These are phyloP conservation scores for Helicorthomorpha holstii DNA, from an alignment of 1,140 invertebrate species.

Conservation along the genomic window DNA sequence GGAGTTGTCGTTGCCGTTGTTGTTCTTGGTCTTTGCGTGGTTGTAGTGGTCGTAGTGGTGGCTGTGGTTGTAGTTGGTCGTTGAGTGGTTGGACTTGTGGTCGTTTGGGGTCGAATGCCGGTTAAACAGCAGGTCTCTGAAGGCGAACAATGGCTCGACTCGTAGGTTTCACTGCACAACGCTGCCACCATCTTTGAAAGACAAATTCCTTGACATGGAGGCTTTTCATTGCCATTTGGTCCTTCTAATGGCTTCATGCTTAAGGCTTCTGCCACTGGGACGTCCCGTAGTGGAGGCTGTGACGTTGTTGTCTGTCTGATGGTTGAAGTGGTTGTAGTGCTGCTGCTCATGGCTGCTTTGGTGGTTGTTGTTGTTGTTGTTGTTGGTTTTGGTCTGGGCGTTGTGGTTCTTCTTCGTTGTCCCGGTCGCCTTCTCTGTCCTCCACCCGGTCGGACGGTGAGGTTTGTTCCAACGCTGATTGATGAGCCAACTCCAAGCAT, in stretches of 20 bases:
- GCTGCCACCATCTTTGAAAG: constrained; percentile 9
- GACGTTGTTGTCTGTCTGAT: constrained; percentile 8
- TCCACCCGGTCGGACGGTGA: constrained; percentile 5
- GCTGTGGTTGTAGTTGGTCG: not conserved
- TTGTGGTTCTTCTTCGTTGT: constrained; percentile 12
- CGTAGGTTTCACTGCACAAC: constrained; percentile 9
- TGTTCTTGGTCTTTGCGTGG: constrained; percentile 10
- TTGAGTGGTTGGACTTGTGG: constrained; percentile 8
- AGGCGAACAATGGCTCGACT: constrained; percentile 8
- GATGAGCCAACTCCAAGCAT: not conserved
- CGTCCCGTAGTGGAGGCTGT: not conserved
- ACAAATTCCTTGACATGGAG: constrained; percentile 13
- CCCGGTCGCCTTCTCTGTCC: constrained; percentile 18
- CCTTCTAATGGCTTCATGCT: not conserved
- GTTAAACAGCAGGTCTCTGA: constrained; percentile 14
- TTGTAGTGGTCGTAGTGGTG: not conserved
- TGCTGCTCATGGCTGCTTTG: constrained; percentile 1
- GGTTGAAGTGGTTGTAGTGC: constrained; percentile 9
- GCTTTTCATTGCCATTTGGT: not conserved
- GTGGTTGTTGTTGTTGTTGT: constrained; percentile 10
- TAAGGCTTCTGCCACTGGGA: not conserved
- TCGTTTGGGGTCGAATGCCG: not conserved
- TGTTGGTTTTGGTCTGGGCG: constrained; percentile 6
- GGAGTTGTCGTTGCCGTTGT: constrained; percentile 14
- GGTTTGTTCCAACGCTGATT: constrained; percentile 1